phyloP scores from a whole-genome alignment of 2,888 invertebrate genomes.

The Auanema freiburgensis region DNA sequence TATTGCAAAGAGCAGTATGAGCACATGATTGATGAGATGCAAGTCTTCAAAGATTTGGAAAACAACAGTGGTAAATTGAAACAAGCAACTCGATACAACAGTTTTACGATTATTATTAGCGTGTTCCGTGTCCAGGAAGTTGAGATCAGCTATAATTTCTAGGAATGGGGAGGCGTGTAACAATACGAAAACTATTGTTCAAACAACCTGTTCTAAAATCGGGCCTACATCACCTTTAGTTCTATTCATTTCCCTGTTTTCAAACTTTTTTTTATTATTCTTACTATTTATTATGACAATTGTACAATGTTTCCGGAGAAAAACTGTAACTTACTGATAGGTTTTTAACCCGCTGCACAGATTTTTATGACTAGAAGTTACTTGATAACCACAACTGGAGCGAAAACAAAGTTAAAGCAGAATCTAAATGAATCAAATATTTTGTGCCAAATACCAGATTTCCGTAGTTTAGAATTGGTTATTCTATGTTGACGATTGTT shows the following conservation, averaged over 20 bases:
- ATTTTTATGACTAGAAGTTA: slow-evolving; percentile 7
- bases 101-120: slow-evolving; percentile 4
- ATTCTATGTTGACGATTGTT: slow-evolving; percentile 12
- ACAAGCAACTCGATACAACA: not conserved
- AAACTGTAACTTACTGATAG: no score
- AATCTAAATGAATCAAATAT: slow-evolving; percentile 56
- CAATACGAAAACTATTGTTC: no score
- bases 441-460: slow-evolving; percentile 48
- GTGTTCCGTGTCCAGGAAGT: slow-evolving; percentile 9
- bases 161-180: no score
- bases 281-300: no score
- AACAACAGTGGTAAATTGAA: slow-evolving; percentile 31
- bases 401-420: slow-evolving; percentile 57
- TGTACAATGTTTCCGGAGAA: no score
- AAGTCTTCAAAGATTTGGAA: slow-evolving; percentile 48
- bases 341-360: not conserved
- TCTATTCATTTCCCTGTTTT: no score
- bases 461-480: slow-evolving; percentile 34
- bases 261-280: no score
- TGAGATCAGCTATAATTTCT: slow-evolving; percentile 4
- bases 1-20: slow-evolving; percentile 55
- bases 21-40: slow-evolving; percentile 46
- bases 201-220: no score
- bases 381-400: slow-evolving; percentile 46
- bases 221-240: no score